These are phyloP conservation scores for Neomonachus schauinslandi DNA, from an alignment of 2,113 vertebrate species.

Conservation along the genomic window DNA sequence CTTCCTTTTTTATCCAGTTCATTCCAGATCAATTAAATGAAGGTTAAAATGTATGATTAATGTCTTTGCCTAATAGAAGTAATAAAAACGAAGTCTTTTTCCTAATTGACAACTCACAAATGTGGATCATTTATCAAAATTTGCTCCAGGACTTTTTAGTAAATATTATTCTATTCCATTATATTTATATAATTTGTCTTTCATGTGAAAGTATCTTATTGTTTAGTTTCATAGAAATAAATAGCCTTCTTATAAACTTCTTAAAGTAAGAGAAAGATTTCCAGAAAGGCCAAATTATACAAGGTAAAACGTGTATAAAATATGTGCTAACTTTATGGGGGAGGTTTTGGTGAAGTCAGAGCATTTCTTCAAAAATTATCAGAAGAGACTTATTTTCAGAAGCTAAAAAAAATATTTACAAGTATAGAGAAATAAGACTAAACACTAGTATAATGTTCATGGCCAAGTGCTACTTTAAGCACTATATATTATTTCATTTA, in stretches of 20 bases:
- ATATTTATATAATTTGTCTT: neutral
- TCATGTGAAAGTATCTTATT: neutral
- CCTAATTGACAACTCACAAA: neutral
- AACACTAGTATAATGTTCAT: neutral
- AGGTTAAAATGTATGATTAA: neutral
- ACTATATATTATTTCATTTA: neutral
- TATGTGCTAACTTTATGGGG: neutral
- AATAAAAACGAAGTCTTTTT: neutral
- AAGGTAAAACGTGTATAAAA: neutral
- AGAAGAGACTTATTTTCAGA: neutral
- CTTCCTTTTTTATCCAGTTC: neutral
- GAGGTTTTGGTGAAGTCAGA: neutral
- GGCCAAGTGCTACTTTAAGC: neutral
- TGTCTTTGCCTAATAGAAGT: neutral
- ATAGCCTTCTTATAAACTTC: neutral
- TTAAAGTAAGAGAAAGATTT: neutral
- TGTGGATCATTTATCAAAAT: neutral
- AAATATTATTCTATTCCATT: neutral
- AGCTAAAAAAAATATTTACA: neutral
- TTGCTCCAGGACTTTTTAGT: neutral
- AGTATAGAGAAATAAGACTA: neutral
- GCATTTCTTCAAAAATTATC: neutral
- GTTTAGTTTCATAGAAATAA: neutral
- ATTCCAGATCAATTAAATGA: neutral
- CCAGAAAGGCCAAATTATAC: neutral